Percentiles rank a stretch among this genome's conserved stretches.
These are phyloP conservation scores for Dicentrarchus labrax DNA, from an alignment of 2,113 vertebrate genomes.

Conservation along the genomic window DNA sequence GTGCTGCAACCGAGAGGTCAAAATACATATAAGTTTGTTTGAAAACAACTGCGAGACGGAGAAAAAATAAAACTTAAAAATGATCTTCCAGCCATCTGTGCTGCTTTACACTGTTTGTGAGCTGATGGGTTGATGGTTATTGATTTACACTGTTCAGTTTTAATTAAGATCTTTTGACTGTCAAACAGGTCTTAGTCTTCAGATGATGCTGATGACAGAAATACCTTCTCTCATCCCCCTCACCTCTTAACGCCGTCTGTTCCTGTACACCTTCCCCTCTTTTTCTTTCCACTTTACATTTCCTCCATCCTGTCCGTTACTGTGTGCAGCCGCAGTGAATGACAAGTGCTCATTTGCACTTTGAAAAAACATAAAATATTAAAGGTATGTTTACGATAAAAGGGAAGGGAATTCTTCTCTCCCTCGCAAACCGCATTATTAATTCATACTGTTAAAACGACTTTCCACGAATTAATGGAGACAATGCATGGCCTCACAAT, in stretches of 20 bases:
- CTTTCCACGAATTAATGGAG: slow-evolving; percentile 89
- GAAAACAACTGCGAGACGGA: background rate
- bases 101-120: background rate
- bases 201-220: slow-evolving; percentile 19
- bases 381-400: slow-evolving; percentile 88
- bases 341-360: slow-evolving; percentile 80
- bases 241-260: background rate
- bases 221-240: background rate
- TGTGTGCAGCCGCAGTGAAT: slow-evolving; percentile 53
- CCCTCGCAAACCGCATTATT: slow-evolving; percentile 85
- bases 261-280: slow-evolving; percentile 2
- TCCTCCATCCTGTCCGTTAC: slow-evolving; percentile 59
- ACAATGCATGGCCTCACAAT: slow-evolving; percentile 74
- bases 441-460: slow-evolving; percentile 90
- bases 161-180: slow-evolving; percentile 24
- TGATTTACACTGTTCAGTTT: background rate
- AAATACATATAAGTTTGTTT: no score
- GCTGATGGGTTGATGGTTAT: slow-evolving; percentile 14
- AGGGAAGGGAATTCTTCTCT: slow-evolving; percentile 83
- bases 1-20: background rate
- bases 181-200: slow-evolving; percentile 5
- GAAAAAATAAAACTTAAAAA: background rate
- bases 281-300: slow-evolving; percentile 56
- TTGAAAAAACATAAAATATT: slow-evolving; percentile 88
- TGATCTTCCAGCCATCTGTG: background rate